Evolutionary conservation across 2,797 vertebrate genomes (phyloP), one percentile per base, ranked within the genome.

Genomic region (Bryconaethiops microstoma): DNA sequence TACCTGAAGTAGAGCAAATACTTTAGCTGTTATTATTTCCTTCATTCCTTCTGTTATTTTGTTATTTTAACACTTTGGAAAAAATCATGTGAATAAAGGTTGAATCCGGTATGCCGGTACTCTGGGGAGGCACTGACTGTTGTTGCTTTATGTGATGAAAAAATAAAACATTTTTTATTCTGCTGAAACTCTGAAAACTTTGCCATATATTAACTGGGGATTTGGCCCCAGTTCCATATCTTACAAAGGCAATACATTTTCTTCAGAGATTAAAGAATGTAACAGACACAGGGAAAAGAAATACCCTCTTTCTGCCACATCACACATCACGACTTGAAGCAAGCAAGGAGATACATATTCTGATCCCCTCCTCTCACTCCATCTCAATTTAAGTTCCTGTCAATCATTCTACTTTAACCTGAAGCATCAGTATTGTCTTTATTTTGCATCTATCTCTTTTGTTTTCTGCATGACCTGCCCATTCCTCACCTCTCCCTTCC

Each of bases 161-260:
- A 76, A 19, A 64, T 21, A 73, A 76, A 17, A 8, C 21, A 63
- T 73, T 40, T 70, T 63, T 74, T 73, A 60, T 50, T 69, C 75
- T 74, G 25, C 74, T 60, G 64, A 71, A 74, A 76, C 69, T 60
- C 59, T n/a, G n/a, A 39, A 42, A 76, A 80, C 77, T 57, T 81
- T 64, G 52, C 35, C 10, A 8, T 73, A 68, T 77, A 87, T 67
- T 2, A 19, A 29, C 79, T 0, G n/a, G 67, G 83, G 78, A 87
- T 82, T 91, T 74, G 79, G 64, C 79, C 78, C 54, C 76, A 77
- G 83, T 85, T 82, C 21, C 78, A 83, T 29, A 75, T 54, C 67
- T 82, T 84, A 83, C 81, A 90, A 84, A 86, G 50, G 57, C 48
- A 79, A 57, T 74, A 76, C 65, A 62, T 88, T 87, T 87, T 85